phyloP scores from a whole-genome alignment of 2,797 vertebrate genomes.

The Syngnathus rostellatus region DNA sequence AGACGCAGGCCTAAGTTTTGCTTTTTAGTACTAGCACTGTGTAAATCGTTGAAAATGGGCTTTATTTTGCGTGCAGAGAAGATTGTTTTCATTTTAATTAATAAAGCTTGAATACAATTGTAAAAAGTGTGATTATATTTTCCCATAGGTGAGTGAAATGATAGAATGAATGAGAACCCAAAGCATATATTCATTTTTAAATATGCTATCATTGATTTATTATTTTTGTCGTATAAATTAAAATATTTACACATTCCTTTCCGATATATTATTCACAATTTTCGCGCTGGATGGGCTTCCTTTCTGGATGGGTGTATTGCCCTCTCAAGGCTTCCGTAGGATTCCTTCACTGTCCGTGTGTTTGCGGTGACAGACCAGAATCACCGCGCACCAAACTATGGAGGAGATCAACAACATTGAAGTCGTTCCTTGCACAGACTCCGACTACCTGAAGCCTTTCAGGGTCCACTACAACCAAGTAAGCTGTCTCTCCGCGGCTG shows the following conservation, averaged over 20 bases:
- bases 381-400: constrained; percentile 58
- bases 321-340: constrained; percentile 50
- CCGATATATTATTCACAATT: background rate
- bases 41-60: too few species aligned
- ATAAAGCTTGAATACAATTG: too few species aligned
- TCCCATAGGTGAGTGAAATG: too few species aligned
- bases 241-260: background rate
- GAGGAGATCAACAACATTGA: constrained; percentile 76
- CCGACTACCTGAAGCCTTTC: constrained; percentile 77
- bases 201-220: too few species aligned
- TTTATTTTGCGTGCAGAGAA: too few species aligned
- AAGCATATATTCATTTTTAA: too few species aligned
- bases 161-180: too few species aligned
- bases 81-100: too few species aligned
- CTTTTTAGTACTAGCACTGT: too few species aligned
- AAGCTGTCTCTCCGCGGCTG: constrained; percentile 39
- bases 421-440: constrained; percentile 75
- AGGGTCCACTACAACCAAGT: constrained; percentile 75
- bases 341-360: constrained; percentile 52
- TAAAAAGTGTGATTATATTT: too few species aligned
- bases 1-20: too few species aligned
- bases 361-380: constrained; percentile 50
- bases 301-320: constrained; percentile 17
- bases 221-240: too few species aligned
- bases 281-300: background rate